Evolutionary conservation across 1,140 invertebrate species (phyloP).

Genomic region (Neodiprion fabricii): DNA sequence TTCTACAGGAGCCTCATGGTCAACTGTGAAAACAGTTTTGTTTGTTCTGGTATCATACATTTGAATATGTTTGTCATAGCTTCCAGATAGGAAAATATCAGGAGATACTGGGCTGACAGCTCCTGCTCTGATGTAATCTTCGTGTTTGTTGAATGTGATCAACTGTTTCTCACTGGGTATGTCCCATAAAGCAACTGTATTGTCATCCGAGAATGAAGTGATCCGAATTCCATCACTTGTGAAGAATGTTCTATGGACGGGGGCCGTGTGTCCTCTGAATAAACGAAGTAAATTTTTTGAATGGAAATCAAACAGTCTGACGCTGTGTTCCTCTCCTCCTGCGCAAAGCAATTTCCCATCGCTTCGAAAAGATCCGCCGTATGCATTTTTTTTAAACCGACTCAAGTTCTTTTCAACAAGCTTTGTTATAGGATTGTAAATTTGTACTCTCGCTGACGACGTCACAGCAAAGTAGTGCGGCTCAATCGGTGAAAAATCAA

Average conservation of each 20-base stretch:
- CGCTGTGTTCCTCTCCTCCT: conserved; percentile 86
- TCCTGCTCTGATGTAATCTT: conserved; percentile 85
- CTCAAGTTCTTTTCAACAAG: conserved; percentile 84
- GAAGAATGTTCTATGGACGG: conserved; percentile 86
- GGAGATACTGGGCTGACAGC: conserved; percentile 77
- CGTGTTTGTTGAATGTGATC: conserved; percentile 75
- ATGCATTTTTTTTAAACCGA: conserved; percentile 85
- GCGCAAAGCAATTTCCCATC: conserved; percentile 87
- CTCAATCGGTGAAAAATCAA: conserved; percentile 87
- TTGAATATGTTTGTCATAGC: conserved; percentile 92
- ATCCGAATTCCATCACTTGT: conserved; percentile 79
- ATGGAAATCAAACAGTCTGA: conserved; percentile 88
- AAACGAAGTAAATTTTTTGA: conserved; percentile 77
- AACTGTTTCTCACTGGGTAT: conserved; percentile 81
- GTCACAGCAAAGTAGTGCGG: conserved; percentile 91
- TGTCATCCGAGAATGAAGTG: conserved; percentile 94
- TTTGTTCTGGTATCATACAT: conserved; percentile 86
- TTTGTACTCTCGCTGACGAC: conserved; percentile 87
- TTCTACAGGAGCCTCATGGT: conserved; percentile 92
- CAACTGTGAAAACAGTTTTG: conserved; percentile 74
- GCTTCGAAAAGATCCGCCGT: conserved; percentile 83
- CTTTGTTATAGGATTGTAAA: conserved; percentile 91
- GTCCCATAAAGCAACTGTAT: conserved; percentile 88
- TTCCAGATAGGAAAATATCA: conserved; percentile 83
- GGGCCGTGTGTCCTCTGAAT: conserved; percentile 60